phyloP scores from a whole-genome alignment of 2,113 vertebrate genomes.

The Varanus salvator region DNA sequence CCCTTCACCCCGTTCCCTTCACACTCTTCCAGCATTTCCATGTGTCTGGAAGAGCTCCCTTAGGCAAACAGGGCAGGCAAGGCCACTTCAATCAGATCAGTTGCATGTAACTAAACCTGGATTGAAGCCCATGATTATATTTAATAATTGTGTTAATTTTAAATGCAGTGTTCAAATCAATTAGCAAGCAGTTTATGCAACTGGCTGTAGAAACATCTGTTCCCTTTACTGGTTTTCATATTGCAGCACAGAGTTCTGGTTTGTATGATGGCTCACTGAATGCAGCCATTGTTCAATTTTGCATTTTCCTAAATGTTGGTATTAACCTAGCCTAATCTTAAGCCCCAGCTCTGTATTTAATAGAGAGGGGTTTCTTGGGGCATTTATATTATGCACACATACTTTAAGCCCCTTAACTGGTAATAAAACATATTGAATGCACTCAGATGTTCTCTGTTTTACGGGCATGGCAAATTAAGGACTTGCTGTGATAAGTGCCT shows the following conservation, averaged over 20 bases:
- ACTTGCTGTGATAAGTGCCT: no score
- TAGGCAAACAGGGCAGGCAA: not conserved
- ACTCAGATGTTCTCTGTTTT: not conserved
- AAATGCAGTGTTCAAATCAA: not conserved
- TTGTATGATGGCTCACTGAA: not conserved
- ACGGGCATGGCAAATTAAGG: not conserved
- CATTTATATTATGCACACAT: not conserved
- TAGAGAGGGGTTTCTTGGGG: not conserved
- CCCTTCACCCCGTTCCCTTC: no score
- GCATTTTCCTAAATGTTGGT: not conserved
- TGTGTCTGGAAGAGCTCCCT: not conserved
- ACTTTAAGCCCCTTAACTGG: not conserved
- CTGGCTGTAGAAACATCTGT: not conserved
- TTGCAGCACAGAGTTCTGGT: not conserved
- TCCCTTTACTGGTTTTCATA: not conserved
- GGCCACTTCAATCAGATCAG: no score
- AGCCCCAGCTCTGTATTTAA: not conserved
- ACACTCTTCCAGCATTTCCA: no score
- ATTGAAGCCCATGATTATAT: not conserved
- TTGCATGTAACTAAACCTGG: no score
- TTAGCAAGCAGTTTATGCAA: not conserved
- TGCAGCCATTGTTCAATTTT: not conserved
- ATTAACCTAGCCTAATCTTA: not conserved
- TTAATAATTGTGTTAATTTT: not conserved
- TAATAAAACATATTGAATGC: not conserved